Evolutionary conservation across 1,140 invertebrate species (phyloP), one percentile per base, ranked within the genome.

Genomic region (Melanaphis sacchari): DNA sequence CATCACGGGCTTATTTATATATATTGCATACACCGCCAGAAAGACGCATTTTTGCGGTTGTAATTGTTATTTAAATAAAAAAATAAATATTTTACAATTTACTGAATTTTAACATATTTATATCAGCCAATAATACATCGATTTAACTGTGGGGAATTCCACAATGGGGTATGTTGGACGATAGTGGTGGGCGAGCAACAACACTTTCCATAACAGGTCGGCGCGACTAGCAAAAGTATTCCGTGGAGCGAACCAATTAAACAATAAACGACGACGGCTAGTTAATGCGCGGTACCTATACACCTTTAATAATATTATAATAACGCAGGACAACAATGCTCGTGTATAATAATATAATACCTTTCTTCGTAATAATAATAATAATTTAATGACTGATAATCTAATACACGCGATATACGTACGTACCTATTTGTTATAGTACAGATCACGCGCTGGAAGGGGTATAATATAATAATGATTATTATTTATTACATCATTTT

Each of bases 201-300:
- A 76, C n/a, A 76, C 59, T 66, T 66, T 76, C 15, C 2, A 15
- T 15, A 49, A 49, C 18, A 18, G 18, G 46, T 49, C 46, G 46
- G 46, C 46, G 46, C 82, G 36, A 31, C 40, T 59, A 31, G 26
- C 54, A 66, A 38, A 40, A 38, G 41, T 91, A 49, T 46, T 59
- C 89, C 54, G 24, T n/a, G 40, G 54, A 6, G 87, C 41, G 36
- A 82, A 82, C 91, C 91, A 36, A 92, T 92, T 92, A 92, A 92
- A 92, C 91, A 81, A 82, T 92, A 92, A 82, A 92, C 91, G 91
- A 92, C 91, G 43, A 81, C 91, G 91, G n/a, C 43, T 26, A 82
- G n/a, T 92, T 82, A 82, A 49, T 82, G n/a, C 59, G 31, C 59
- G n/a, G 46, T 49, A 18, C 46, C 46, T 46, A 46, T n/a, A 85